phyloP scores from a whole-genome alignment of 2,888 invertebrate species.

The Meghimatium bilineatum region DNA sequence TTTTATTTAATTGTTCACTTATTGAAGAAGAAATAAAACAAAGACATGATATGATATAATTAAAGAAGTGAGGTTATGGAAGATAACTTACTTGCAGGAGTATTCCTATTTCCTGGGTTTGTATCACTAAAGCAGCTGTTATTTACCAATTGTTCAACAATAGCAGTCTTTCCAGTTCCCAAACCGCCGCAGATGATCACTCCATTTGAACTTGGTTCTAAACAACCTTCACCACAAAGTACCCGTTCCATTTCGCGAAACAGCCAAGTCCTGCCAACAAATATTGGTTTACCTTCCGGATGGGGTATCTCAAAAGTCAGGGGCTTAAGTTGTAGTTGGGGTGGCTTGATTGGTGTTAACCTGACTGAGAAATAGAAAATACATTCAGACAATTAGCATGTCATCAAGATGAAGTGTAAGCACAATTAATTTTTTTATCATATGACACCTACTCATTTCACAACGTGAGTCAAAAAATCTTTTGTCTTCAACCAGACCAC shows the following conservation, averaged over 20 bases:
- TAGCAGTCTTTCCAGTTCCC: slow-evolving; percentile 95
- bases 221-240: slow-evolving; percentile 61
- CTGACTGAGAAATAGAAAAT: slow-evolving; percentile 56
- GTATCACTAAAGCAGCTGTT: slow-evolving; percentile 94
- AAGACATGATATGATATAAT: too few relatives aligned
- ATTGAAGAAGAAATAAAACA: too few relatives aligned
- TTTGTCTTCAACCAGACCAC: too few relatives aligned
- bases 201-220: slow-evolving; percentile 80
- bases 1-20: too few relatives aligned
- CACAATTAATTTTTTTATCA: too few relatives aligned
- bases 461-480: too few relatives aligned
- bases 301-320: slow-evolving; percentile 95
- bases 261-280: slow-evolving; percentile 93
- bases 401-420: too few relatives aligned
- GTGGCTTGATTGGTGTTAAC: slow-evolving; percentile 75
- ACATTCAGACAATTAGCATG: too few relatives aligned
- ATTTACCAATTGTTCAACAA: slow-evolving; percentile 94
- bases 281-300: slow-evolving; percentile 82
- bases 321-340: slow-evolving; percentile 85
- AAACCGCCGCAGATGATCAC: slow-evolving; percentile 90
- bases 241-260: slow-evolving; percentile 85
- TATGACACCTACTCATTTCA: neutral
- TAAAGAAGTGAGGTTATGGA: neutral
- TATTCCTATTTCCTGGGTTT: slow-evolving; percentile 77
- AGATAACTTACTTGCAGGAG: slow-evolving; percentile 18